Evolutionary conservation across 1,140 invertebrate genomes (phyloP).

Genomic region (Heterodera carotae): DNA sequence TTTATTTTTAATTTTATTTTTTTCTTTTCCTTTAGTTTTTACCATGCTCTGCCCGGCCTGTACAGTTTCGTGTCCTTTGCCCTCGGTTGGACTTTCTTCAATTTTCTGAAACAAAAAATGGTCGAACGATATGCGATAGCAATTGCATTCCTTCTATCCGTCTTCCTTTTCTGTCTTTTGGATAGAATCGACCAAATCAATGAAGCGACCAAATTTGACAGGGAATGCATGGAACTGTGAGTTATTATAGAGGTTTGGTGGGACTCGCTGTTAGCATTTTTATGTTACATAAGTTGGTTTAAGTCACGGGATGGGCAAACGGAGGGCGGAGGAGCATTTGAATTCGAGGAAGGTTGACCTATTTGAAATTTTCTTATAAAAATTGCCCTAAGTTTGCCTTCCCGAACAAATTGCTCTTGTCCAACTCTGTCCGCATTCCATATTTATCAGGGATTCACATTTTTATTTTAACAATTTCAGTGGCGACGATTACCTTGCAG

Average conservation of each 20-base stretch:
- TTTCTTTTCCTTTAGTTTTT: not conserved
- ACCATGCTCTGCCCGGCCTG: not conserved
- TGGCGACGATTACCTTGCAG: constrained; percentile 12
- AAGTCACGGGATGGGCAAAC: no score
- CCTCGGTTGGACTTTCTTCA: not conserved
- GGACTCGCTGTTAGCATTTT: no score
- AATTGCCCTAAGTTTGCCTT: no score
- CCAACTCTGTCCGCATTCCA: no score
- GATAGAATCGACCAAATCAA: not conserved
- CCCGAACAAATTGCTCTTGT: no score
- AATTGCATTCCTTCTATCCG: not conserved
- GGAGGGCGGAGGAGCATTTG: no score
- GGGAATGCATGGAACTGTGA: not conserved
- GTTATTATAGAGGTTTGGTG: no score
- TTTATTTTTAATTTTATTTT: not conserved
- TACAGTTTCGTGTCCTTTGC: not conserved
- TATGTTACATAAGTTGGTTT: no score
- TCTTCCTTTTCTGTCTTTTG: not conserved
- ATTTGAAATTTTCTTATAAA: constrained; percentile 12
- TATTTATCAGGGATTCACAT: not conserved
- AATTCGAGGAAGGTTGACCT: no score
- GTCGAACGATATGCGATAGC: not conserved
- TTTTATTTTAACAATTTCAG: constrained; percentile 1
- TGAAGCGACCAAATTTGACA: not conserved
- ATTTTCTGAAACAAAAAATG: not conserved